Evolutionary conservation across 64 coral and sea anemone species (phyloP).

Genomic region (Stichodactyla helianthus): DNA sequence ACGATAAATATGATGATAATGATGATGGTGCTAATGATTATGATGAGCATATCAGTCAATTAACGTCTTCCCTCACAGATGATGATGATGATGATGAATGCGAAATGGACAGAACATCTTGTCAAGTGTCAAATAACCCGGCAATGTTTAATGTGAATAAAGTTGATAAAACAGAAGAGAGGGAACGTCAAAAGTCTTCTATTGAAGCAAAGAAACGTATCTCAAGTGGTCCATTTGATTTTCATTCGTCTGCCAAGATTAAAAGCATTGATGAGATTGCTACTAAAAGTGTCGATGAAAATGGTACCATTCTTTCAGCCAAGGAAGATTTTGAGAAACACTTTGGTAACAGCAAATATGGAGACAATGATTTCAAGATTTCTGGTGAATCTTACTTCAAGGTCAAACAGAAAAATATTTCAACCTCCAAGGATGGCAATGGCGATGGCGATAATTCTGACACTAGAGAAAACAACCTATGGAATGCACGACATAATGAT

Average conservation of each 20-base stretch:
- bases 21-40: not conserved
- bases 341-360: not conserved
- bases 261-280: not conserved
- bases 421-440: not conserved
- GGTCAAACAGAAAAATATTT: not conserved
- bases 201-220: not conserved
- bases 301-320: not conserved
- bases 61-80: not conserved
- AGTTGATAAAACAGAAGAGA: no score
- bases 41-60: not conserved
- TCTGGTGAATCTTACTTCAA: not conserved
- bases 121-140: no score
- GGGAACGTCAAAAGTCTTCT: no score
- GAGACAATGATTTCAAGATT: not conserved
- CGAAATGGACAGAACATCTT: not conserved
- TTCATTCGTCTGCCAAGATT: not conserved
- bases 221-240: not conserved
- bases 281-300: no score
- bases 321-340: not conserved
- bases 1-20: not conserved
- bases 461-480: no score
- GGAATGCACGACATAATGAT: not conserved
- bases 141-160: no score
- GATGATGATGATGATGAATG: not conserved
- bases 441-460: not conserved